Evolutionary conservation across 2,113 vertebrate genomes (phyloP), one percentile per base, ranked within the genome.

Genomic region (Echinops telfairi): DNA sequence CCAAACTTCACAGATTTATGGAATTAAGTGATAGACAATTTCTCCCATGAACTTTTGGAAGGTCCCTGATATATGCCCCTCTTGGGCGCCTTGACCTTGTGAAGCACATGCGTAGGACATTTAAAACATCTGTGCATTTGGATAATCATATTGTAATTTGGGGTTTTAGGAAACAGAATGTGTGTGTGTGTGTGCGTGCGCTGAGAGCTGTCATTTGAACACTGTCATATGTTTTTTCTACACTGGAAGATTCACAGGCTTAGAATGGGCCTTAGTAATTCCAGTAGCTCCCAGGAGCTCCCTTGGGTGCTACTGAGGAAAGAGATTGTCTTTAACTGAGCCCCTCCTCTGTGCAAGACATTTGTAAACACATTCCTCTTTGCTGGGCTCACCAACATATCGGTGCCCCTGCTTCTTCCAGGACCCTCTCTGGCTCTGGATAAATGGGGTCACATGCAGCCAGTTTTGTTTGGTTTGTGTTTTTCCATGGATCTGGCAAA

Each of bases 181-280:
- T 73, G 25, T 60, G 47, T 53, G 12, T 47, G 43, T 47, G 43
- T 47, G 10, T 10, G 10, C 10, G 43, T 47, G 43, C 2, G 47
- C n/a, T 75, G 14, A 38, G 17, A n/a, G 47, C 47, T 40, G 70
- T 5, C 36, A 53, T 60, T 22, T 43, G 58, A 66, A 3, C 47
- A 22, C 27, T 71, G 64, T 14, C 33, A 6, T 82, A 12, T 23
- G 16, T 85, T 79, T 40, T 62, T 16, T 4, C 62, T n/a, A 66
- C 43, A 22, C 2, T 31, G 76, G 88, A 79, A 87, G 17, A 89
- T 27, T 90, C 82, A 70, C 20, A 93, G 87, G 62, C 70, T 95
- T 38, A 89, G 53, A 77, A 68, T 19, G 62, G 38, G 71, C 10
- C 12, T 88, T 1, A 43, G 33, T 71, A 29, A 25, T 38, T 10